Evolutionary conservation across 2,113 vertebrate genomes (phyloP), one percentile per base, ranked within the genome.

Genomic region (Chionis minor): DNA sequence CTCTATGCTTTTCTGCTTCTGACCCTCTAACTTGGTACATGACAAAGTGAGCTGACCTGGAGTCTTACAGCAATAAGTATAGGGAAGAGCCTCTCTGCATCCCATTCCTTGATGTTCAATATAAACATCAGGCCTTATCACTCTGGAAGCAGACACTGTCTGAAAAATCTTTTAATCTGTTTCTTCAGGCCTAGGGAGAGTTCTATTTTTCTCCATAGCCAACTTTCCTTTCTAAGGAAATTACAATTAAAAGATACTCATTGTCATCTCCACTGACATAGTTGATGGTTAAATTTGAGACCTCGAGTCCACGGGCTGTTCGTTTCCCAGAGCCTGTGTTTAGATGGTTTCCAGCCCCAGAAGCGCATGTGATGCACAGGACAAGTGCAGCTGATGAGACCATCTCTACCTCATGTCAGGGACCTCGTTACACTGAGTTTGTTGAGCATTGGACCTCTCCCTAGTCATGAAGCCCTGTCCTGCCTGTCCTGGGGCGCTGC

Each of bases 401-500:
- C 32, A 47, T 22, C 54, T 72, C n/a, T 63, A 45, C 22, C 49
- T 69, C 49, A n/a, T 42, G 44, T 28, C 54, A 47, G 30, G 58
- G 28, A 2, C 21, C 51, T 86, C 7, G 2, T 44, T 62, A 4
- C 6, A 4, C 14, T 21, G 28, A 24, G 7, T 70, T 66, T 35
- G 23, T 12, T 15, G 35, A 54, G 24, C 4, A 0, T 0, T 86
- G 38, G 22, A 13, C 5, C 32, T 69, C n/a, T 54, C n/a, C 12
- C 23, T 58, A 35, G 35, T 14, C 74, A 61, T 0, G 1, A 38
- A 12, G 1, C 26, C 20, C 55, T 49, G 45, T 74, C 23, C 70
- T 84, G n/a, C 28, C 9, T 33, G 21, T 33, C 15, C 21, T 44
- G 0, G 3, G 51, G 44, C 1, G 8, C 67, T 70, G 42, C 79